A percentile compares a stretch with the other conserved stretches of the same genome.
Evolutionary conservation across 2,113 vertebrate genomes (phyloP).

Genomic region (Siphamia tubifer): DNA sequence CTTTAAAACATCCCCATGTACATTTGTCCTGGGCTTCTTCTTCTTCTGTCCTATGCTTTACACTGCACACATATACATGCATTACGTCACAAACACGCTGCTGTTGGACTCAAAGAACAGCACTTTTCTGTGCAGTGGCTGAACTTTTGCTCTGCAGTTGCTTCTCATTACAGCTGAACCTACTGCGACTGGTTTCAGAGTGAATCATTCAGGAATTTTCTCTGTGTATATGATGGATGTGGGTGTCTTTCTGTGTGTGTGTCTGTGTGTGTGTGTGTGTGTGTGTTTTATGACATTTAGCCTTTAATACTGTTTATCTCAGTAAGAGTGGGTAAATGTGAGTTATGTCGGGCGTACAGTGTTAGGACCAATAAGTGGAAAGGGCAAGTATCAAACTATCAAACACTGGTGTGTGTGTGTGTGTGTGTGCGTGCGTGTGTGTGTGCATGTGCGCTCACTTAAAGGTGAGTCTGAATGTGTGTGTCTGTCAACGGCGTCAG

Average conservation of each 20-base stretch:
- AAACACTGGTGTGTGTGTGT: not conserved
- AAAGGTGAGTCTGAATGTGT: not conserved
- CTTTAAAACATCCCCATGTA: too few relatives aligned
- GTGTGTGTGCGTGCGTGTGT: not conserved
- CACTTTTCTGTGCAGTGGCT: too few relatives aligned
- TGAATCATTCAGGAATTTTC: not conserved
- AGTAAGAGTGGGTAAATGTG: not conserved
- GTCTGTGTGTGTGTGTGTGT: not conserved
- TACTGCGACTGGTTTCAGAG: not conserved
- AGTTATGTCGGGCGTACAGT: not conserved
- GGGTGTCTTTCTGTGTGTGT: not conserved
- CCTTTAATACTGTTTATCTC: too few relatives aligned
- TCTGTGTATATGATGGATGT: not conserved
- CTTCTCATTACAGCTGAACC: not conserved
- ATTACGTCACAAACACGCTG: too few relatives aligned
- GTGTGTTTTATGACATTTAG: too few relatives aligned
- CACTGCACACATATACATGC: too few relatives aligned
- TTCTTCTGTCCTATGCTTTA: too few relatives aligned
- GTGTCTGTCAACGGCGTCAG: conserved; percentile 7
- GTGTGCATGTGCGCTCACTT: not conserved
- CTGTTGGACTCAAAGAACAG: too few relatives aligned
- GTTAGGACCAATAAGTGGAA: not conserved
- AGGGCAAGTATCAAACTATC: conserved; percentile 14
- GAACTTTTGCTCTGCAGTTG: conserved; percentile 6
- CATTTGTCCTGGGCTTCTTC: too few relatives aligned